phyloP scores from a whole-genome alignment of 2,888 invertebrate genomes.

The Catocala nupta region DNA sequence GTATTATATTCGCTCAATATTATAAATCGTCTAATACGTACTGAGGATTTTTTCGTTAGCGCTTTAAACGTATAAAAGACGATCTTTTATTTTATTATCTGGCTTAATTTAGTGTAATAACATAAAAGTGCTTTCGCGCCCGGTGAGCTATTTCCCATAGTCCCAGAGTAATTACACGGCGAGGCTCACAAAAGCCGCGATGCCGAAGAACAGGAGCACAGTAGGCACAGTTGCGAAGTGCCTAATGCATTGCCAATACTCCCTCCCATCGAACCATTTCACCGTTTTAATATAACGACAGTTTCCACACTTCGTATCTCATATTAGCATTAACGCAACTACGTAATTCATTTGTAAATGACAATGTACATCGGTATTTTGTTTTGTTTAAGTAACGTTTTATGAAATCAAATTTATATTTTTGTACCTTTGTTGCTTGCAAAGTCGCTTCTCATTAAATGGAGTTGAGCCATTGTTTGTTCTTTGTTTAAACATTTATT shows the following conservation, averaged over 20 bases:
- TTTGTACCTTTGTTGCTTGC: conserved; percentile 19
- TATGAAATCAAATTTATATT: conserved; percentile 22
- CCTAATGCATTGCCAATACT: conserved; percentile 64
- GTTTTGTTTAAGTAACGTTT: conserved; percentile 7
- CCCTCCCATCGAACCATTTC: conserved; percentile 11
- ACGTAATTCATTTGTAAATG: background rate
- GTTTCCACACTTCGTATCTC: conserved; percentile 1
- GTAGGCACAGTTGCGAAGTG: conserved; percentile 39
- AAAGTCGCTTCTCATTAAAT: conserved; percentile 33
- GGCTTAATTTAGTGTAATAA: conserved; percentile 76
- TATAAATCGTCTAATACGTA: conserved; percentile 7
- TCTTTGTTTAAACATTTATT: conserved; percentile 31
- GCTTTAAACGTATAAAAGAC: conserved; percentile 9
- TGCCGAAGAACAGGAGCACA: conserved; percentile 59
- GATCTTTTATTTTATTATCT: conserved; percentile 49
- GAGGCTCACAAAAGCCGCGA: conserved; percentile 74
- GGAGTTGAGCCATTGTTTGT: conserved; percentile 34
- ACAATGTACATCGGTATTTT: background rate
- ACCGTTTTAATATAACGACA: conserved; percentile 4
- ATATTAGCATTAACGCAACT: background rate
- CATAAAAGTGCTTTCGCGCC: conserved; percentile 73
- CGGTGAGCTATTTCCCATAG: conserved; percentile 82
- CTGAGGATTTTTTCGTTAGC: conserved; percentile 1
- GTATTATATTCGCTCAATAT: background rate
- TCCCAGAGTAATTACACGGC: conserved; percentile 83